phyloP scores from a whole-genome alignment of 1,140 invertebrate genomes.

The Drosophila willistoni region DNA sequence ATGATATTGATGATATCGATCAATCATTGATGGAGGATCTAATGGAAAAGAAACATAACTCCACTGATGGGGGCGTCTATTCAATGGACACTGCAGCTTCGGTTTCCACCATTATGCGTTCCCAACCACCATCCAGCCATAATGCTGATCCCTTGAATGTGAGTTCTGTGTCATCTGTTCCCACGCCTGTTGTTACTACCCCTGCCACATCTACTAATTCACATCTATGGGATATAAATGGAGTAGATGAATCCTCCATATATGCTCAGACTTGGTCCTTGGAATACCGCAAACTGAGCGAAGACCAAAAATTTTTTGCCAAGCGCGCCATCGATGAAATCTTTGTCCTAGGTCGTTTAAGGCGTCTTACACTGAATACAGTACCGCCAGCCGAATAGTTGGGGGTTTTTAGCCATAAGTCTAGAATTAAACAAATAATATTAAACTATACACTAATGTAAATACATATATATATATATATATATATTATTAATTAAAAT shows the following conservation, averaged over 20 bases:
- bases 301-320: slow-evolving; percentile 67
- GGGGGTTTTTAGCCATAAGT: neutral
- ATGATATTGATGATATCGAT: neutral
- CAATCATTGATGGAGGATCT: slow-evolving; percentile 34
- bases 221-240: slow-evolving; percentile 31
- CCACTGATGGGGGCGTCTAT: slow-evolving; percentile 39
- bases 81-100: slow-evolving; percentile 8
- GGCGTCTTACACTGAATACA: slow-evolving; percentile 60
- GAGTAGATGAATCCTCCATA: slow-evolving; percentile 50
- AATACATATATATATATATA: slow-evolving; percentile 36
- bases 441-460: slow-evolving; percentile 21
- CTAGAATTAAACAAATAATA: neutral
- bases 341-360: slow-evolving; percentile 61
- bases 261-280: slow-evolving; percentile 67
- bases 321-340: slow-evolving; percentile 70
- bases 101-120: neutral
- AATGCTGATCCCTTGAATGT: slow-evolving; percentile 9
- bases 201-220: neutral
- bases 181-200: neutral
- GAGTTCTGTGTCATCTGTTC: neutral
- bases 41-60: slow-evolving; percentile 45
- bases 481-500: slow-evolving; percentile 38
- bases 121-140: neutral
- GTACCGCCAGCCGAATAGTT: slow-evolving; percentile 46
- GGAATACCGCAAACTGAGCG: slow-evolving; percentile 64